A percentile compares a stretch with the other conserved stretches of the same genome.
Conservation (phyloP, 2,797 vertebrate genomes). For the Odontamblyopus rebecca region DNA sequence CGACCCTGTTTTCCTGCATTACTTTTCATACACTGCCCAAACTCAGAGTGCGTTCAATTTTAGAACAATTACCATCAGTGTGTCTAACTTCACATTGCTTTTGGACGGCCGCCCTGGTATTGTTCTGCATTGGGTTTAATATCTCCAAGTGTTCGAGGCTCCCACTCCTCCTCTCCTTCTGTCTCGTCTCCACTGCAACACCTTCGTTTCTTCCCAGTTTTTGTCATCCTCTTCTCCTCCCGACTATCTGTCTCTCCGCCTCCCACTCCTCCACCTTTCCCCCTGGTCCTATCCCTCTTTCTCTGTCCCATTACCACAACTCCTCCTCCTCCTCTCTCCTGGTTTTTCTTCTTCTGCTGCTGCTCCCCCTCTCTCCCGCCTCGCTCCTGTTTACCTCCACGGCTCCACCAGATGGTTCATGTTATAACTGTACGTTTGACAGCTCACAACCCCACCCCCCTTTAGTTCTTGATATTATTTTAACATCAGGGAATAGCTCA, state of each 20-base stretch:
- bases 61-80: constrained; percentile 6
- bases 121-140: constrained; percentile 41
- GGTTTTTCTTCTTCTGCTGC: constrained; percentile 38
- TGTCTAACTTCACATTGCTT: constrained; percentile 22
- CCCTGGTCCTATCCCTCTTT: constrained; percentile 21
- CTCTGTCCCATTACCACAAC: constrained; percentile 32
- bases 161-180: constrained; percentile 71
- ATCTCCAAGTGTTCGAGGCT: constrained; percentile 43
- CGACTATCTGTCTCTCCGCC: constrained; percentile 44
- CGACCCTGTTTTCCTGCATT: not conserved
- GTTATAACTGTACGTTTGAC: constrained; percentile 77
- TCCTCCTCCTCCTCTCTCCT: constrained; percentile 49
- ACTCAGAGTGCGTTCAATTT: constrained; percentile 16
- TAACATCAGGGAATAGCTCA: constrained; percentile 68
- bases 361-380: constrained; percentile 30
- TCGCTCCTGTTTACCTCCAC: constrained; percentile 70
- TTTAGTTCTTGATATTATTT: constrained; percentile 67
- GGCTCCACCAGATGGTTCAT: constrained; percentile 79
- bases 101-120: constrained; percentile 45
- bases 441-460: constrained; percentile 49
- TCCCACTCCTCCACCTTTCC: constrained; percentile 50
- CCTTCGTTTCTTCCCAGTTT: constrained; percentile 62
- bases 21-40: not conserved
- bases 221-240: constrained; percentile 46
- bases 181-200: constrained; percentile 56